Evolutionary conservation across 2,888 invertebrate genomes (phyloP), one percentile per base, ranked within the genome.

Genomic region (Steinernema carpocapsae): DNA sequence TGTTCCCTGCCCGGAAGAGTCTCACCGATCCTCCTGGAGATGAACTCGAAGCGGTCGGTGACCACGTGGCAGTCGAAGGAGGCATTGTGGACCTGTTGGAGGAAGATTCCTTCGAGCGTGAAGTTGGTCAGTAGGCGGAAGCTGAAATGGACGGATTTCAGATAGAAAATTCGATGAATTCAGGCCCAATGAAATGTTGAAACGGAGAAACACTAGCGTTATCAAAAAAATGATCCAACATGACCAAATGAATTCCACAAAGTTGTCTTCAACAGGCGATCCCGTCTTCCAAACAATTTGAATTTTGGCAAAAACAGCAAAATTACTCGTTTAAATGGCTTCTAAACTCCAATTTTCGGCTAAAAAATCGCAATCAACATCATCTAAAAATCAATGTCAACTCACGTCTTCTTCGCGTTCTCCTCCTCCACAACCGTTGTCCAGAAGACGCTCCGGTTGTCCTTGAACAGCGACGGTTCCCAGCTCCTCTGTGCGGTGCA

Each of bases 51-150:
- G 2, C 26, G 56, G 12, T 56, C 56, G 6, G 56, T 56, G 22
- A 56, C 10, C 6, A 56, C 56, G 56, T 56, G 56, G 26, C 56
- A 56, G 26, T 56, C 56, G 26, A 26, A 56, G 24, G 56, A 56
- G 56, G 14, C 26, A 26, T 56, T 56, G 56, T 56, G 56, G 7
- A 17, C 4, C 6, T 6, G 2, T 26, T 56, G 56, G 6, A 56
- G 3, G 26, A 56, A 56, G 56, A 19, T 24, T 6, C 56, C 56
- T 3, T 24, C 26, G 22, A 56, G 56, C 6, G 56, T 24, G 26
- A 19, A 56, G 26, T 56, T 26, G 6, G 22, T 26, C 26, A 2
- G 12, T 26, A 56, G 22, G 24, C 6, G 4, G 26, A 56, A 56
- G 26, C 56, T 56, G 56, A 56, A 56, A 48, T 3, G 19, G 6